Base-by-base conservation (phyloP, 1,140 invertebrate species). In the Zaprionus camerounensis region DNA sequence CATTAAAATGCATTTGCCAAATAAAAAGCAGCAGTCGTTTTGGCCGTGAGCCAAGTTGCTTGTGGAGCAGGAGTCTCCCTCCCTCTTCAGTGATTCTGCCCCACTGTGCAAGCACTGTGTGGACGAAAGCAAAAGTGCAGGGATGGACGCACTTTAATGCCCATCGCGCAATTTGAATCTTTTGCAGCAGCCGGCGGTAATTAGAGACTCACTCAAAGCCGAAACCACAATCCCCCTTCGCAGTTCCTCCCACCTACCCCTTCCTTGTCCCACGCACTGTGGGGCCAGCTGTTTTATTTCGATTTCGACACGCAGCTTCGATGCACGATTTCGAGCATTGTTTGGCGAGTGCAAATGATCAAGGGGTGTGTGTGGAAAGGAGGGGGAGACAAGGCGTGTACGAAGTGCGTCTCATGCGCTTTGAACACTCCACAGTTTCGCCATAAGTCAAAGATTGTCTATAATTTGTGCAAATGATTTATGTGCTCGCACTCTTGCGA, bases 1-100 rank as follows among this genome's bases (percentile, higher is more conserved):
- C 77, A 80, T 87, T 70, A 80, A 86, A 87, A 83, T 81, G 77
- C 77, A 81, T 80, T 87, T 83, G 80, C 72, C 80, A 87, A 87
- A 87, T 74, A 76, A 71, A 86, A 67, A 71, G 49, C 56, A 78
- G 55, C 69, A 41, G 41, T 58, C 31, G 55, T 24, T 36, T 78
- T 81, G 83, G 83, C 80, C 66, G 17, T 15, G 58, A 17, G 81
- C 81, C 71, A 82, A 81, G 22, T 63, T 64, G 46, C 28, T 20
- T 24, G 24, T 22, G 22, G 6, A n/a, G 15, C 6, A 49, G 6
- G 6, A 28, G 26, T 17, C 46, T n/a, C 5, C 5, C 3, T 38
- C 12, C 41, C 41, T 17, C 13, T 38, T 15, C 13, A 38, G 13
- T 15, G 15, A n/a, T 46, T 46, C 41, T 17, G 20, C 31, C 26